Evolutionary conservation across 2,113 vertebrate species (phyloP).

Genomic region (Coreoperca whiteheadi): DNA sequence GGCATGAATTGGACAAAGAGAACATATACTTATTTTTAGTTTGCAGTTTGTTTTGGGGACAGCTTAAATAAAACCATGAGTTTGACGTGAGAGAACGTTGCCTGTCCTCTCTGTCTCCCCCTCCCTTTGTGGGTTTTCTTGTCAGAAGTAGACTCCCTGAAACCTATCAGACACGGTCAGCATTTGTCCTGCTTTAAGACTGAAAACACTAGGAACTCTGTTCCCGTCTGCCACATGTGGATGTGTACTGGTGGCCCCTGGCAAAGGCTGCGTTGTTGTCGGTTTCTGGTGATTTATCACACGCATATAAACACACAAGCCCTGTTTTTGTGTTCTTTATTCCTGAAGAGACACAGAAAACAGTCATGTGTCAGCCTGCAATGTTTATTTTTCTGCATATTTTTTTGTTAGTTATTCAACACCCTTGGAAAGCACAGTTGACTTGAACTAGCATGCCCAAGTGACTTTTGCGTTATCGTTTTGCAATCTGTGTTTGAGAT

Average conservation of each 20-base stretch:
- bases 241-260: conserved; percentile 26
- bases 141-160: background rate
- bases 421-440: background rate
- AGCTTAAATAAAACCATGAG: conserved; percentile 26
- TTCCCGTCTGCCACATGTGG: conserved; percentile 58
- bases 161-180: conserved; percentile 1
- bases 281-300: conserved; percentile 27
- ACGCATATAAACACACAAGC: conserved; percentile 25
- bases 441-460: background rate
- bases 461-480: background rate
- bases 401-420: conserved; percentile 3
- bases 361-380: conserved; percentile 53
- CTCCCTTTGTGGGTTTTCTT: background rate
- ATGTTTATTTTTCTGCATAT: conserved; percentile 13
- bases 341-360: conserved; percentile 31
- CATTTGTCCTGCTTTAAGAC: conserved; percentile 28
- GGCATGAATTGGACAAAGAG: conserved; percentile 10
- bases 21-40: background rate
- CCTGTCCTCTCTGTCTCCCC: background rate
- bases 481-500: background rate
- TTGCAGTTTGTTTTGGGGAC: conserved; percentile 18
- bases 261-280: conserved; percentile 31
- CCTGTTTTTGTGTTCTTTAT: conserved; percentile 34
- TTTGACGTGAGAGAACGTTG: conserved; percentile 13
- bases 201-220: conserved; percentile 44